phyloP scores from a whole-genome alignment of 2,888 invertebrate genomes.

The Serrognathus titanus region DNA sequence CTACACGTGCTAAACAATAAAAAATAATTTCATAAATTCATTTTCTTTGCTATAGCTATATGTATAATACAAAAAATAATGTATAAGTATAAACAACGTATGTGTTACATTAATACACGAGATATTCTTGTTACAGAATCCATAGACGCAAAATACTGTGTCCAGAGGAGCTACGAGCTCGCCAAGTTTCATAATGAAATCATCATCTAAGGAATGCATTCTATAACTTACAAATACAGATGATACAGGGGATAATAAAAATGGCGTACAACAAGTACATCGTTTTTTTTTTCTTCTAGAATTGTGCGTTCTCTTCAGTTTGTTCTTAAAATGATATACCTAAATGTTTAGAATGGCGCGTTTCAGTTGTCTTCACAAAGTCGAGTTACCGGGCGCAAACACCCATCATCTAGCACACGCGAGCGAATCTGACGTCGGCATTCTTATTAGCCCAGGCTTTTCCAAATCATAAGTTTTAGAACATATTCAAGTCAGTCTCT shows the following conservation, averaged over 20 bases:
- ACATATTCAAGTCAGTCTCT: no score
- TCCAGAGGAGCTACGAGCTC: neutral
- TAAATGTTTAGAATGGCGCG: no score
- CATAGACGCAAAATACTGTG: slow-evolving; percentile 19
- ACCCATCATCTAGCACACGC: no score
- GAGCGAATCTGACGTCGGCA: no score
- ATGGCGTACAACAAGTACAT: slow-evolving; percentile 1
- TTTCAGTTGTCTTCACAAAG: no score
- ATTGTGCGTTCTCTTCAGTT: no score
- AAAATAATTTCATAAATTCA: slow-evolving; percentile 16
- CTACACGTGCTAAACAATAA: neutral
- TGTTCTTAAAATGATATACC: no score
- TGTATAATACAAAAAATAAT: slow-evolving; percentile 49
- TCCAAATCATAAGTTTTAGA: no score
- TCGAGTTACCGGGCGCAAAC: no score
- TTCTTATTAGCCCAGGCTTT: no score
- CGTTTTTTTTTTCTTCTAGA: slow-evolving; percentile 3
- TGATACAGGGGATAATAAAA: slow-evolving; percentile 9
- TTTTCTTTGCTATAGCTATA: slow-evolving; percentile 33
- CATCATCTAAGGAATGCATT: no score
- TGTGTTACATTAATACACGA: slow-evolving; percentile 22
- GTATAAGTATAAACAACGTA: slow-evolving; percentile 40
- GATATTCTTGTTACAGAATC: neutral
- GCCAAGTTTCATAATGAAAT: slow-evolving; percentile 1
- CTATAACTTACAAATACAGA: neutral